Evolutionary conservation across 2,888 invertebrate genomes (phyloP), one percentile per base, ranked within the genome.

Genomic region (Drosophila barbarae): DNA sequence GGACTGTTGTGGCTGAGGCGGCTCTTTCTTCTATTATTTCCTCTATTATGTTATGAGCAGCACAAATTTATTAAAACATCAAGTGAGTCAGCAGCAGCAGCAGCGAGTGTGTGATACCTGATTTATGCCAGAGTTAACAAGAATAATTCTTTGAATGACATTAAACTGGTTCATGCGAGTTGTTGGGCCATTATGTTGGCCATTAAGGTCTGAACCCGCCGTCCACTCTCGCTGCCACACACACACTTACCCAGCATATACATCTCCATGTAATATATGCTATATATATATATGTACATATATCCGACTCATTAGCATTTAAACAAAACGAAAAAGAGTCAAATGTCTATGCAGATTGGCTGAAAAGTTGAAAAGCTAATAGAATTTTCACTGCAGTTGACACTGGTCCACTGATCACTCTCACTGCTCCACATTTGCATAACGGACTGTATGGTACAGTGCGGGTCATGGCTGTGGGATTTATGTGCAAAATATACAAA

Each of bases 41-140:
- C 68, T 65, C 69, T 67, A 81, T 42, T 73, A 66, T 60, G 68
- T 66, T 60, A 64, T 55, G 60, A 57, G 39, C 69, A 64, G 55
- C 58, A 76, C 63, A 71, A 39, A 57, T 57, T 65, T 74, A 58
- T 66, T 57, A 72, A 68, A 50, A 54, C 64, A 63, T 53, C 55
- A 56, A 30, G 53, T 56, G 55, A 56, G 55, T 56, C 36, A 38
- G 30, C n/a, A 35, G 46, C 38, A 23, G 23, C 23, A 55, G 41
- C 18, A 12, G 21, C 21, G 42, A 52, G 51, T 58, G 57, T 71
- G 67, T 57, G 51, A 61, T 46, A 73, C 54, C 66, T 69, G 72
- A 79, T 83, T 81, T 76, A 81, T 84, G 81, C 69, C 66, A 77
- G 57, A 73, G 63, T 74, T 69, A 72, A 69, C 76, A 56, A 84